phyloP scores from a whole-genome alignment of 2,113 vertebrate genomes.

The Dicerorhinus sumatrensis region DNA sequence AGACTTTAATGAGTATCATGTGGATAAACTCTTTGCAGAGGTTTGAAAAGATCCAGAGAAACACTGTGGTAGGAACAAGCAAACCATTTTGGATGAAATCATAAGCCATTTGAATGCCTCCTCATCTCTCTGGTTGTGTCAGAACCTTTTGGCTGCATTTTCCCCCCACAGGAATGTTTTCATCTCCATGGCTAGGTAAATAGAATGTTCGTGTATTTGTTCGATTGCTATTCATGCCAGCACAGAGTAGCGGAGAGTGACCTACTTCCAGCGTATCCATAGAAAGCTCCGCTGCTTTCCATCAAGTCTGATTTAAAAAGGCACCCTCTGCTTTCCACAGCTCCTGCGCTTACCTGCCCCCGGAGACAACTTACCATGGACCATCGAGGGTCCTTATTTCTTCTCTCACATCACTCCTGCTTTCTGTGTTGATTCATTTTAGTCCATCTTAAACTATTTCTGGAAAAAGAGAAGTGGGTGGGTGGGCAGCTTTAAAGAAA shows the following conservation, averaged over 20 bases:
- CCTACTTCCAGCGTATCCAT: constrained; percentile 78
- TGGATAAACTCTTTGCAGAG: constrained; percentile 80
- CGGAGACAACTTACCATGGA: not conserved
- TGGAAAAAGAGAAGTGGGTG: constrained; percentile 33
- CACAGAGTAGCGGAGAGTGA: constrained; percentile 62
- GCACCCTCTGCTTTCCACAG: constrained; percentile 6
- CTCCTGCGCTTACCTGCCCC: not conserved
- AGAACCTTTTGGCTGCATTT: constrained; percentile 69
- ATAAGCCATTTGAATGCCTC: constrained; percentile 71
- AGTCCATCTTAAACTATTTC: not conserved
- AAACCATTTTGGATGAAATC: constrained; percentile 74
- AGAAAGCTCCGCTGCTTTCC: constrained; percentile 74
- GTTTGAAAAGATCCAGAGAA: constrained; percentile 79
- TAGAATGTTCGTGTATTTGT: constrained; percentile 50
- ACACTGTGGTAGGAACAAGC: constrained; percentile 65
- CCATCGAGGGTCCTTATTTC: not conserved
- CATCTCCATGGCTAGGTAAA: constrained; percentile 76
- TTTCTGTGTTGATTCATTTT: not conserved
- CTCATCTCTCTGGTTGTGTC: constrained; percentile 67
- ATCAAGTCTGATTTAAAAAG: constrained; percentile 54
- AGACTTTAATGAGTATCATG: constrained; percentile 82
- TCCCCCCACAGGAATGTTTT: constrained; percentile 65
- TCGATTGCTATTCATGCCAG: constrained; percentile 76
- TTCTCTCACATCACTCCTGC: not conserved
- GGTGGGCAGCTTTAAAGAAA: not conserved